Evolutionary conservation across 2,888 invertebrate genomes (phyloP).

Genomic region (Nomada fucata): DNA sequence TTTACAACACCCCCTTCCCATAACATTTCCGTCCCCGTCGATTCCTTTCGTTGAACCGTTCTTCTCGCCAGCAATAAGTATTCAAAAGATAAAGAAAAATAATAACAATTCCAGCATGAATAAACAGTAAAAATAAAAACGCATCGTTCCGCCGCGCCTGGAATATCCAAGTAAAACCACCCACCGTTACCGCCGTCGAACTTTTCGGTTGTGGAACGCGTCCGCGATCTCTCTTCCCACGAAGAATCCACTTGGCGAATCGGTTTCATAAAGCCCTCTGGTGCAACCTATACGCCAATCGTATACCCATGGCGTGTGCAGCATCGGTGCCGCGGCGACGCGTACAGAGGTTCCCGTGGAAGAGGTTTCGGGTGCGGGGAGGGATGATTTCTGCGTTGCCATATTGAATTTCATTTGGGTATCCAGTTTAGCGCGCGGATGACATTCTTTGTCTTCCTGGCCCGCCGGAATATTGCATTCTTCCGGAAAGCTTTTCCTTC

Average conservation of each 20-base stretch:
- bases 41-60: not conserved
- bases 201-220: not conserved
- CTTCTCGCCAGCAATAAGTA: not conserved
- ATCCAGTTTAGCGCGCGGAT: slow-evolving; percentile 74
- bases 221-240: not conserved
- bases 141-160: not conserved
- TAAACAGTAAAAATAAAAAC: not conserved
- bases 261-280: slow-evolving; percentile 30
- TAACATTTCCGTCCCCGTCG: not conserved
- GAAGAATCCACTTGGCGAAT: slow-evolving; percentile 18
- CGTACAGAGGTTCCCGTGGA: too few relatives aligned
- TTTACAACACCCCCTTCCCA: not conserved
- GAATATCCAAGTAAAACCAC: not conserved
- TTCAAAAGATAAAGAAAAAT: not conserved
- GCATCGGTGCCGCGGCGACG: not conserved
- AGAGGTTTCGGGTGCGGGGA: not conserved
- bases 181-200: not conserved
- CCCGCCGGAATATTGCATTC: slow-evolving; percentile 74
- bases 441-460: slow-evolving; percentile 73
- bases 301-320: slow-evolving; percentile 8
- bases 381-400: slow-evolving; percentile 68
- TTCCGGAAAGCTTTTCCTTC: slow-evolving; percentile 67
- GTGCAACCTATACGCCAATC: slow-evolving; percentile 18
- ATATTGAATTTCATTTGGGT: slow-evolving; percentile 76
- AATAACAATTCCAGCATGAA: not conserved